phyloP scores from a whole-genome alignment of 2,113 vertebrate genomes.

The Andinoacara biseriatus region DNA sequence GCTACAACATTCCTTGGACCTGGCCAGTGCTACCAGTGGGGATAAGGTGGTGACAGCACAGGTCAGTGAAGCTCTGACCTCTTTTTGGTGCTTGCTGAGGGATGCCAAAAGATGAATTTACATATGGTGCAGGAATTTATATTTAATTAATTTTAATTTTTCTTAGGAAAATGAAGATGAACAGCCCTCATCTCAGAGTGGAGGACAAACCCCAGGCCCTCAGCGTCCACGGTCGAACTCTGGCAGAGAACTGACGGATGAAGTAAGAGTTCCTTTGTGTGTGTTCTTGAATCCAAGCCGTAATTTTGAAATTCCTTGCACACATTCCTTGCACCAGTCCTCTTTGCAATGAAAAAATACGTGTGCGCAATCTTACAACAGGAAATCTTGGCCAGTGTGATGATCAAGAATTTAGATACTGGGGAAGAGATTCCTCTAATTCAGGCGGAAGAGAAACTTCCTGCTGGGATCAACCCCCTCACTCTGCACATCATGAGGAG shows the following conservation, averaged over 20 bases:
- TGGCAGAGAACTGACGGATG: slow-evolving; percentile 96
- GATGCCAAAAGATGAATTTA: not conserved
- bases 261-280: slow-evolving; percentile 79
- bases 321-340: not conserved
- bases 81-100: not conserved
- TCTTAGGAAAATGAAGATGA: slow-evolving; percentile 92
- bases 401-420: slow-evolving; percentile 99
- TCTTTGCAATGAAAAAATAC: not conserved
- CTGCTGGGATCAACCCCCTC: slow-evolving; percentile 97
- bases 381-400: slow-evolving; percentile 99
- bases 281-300: slow-evolving; percentile 10
- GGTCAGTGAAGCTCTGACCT: slow-evolving; percentile 74
- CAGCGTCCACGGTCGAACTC: slow-evolving; percentile 96
- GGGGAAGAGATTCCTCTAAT: slow-evolving; percentile 98
- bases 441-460: slow-evolving; percentile 96
- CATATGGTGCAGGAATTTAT: not conserved
- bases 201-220: slow-evolving; percentile 86
- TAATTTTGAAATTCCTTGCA: not conserved
- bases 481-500: slow-evolving; percentile 99
- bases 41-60: slow-evolving; percentile 97
- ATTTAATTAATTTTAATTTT: not conserved
- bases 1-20: slow-evolving; percentile 93
- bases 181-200: slow-evolving; percentile 71
- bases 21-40: slow-evolving; percentile 96
- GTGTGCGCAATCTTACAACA: slow-evolving; percentile 59